A percentile compares a stretch with the other conserved stretches of the same genome.
Evolutionary conservation across 2,113 vertebrate genomes (phyloP).

Genomic region (Nematolebias whitei): DNA sequence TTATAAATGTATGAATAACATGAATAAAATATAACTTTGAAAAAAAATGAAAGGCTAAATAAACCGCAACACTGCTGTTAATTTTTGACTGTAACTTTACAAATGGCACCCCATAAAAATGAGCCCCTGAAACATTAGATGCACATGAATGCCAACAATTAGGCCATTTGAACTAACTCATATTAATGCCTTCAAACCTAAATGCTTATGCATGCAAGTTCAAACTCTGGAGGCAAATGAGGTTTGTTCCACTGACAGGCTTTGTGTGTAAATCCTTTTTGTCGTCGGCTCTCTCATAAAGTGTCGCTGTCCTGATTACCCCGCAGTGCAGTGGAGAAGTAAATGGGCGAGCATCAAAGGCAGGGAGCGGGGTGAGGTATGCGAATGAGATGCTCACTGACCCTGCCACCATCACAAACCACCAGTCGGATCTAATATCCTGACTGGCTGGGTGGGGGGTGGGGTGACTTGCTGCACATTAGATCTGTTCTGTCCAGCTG

Average conservation of each 20-base stretch:
- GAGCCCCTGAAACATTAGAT: conserved; percentile 36
- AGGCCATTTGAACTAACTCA: conserved; percentile 50
- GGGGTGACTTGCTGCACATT: conserved; percentile 49
- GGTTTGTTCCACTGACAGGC: conserved; percentile 62
- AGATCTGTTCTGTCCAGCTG: conserved; percentile 44
- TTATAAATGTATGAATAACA: no score
- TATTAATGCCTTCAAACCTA: conserved; percentile 67
- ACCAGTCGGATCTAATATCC: conserved; percentile 78
- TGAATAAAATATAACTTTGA: no score
- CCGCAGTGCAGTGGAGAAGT: conserved; percentile 67
- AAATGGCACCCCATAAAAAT: no score
- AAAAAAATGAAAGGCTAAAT: no score
- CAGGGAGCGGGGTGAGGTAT: conserved; percentile 34
- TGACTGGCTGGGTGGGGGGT: conserved; percentile 59
- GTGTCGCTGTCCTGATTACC: conserved; percentile 77
- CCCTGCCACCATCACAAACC: conserved; percentile 75
- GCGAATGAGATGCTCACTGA: conserved; percentile 77
- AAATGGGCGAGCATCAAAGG: conserved; percentile 59
- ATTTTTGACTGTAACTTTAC: no score
- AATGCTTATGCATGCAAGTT: conserved; percentile 50
- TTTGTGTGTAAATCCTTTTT: conserved; percentile 75
- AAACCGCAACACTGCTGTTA: no score
- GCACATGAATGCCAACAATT: conserved; percentile 68
- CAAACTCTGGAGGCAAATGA: conserved; percentile 67
- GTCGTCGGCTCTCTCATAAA: conserved; percentile 75